Percentiles rank a stretch among this genome's conserved stretches.
phyloP scores from a whole-genome alignment of 2,888 invertebrate genomes.

The Lithophane socia region DNA sequence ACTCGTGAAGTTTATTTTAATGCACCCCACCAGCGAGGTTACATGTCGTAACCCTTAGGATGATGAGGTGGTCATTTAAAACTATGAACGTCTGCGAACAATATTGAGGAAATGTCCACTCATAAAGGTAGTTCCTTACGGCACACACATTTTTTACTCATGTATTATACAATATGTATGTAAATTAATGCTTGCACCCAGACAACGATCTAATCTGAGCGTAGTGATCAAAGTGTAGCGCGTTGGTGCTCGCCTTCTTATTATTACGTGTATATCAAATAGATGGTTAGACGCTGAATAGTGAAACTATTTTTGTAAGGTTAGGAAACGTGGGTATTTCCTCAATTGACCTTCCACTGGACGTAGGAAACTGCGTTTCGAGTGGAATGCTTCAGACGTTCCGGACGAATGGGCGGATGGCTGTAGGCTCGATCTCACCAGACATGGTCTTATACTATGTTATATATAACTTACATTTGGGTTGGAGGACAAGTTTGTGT shows the following conservation, averaged over 20 bases:
- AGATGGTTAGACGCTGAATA: constrained; percentile 34
- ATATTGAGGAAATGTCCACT: constrained; percentile 36
- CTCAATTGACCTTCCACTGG: constrained; percentile 78
- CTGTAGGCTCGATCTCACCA: constrained; percentile 64
- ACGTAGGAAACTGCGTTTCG: constrained; percentile 78
- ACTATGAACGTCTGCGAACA: constrained; percentile 9
- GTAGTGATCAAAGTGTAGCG: constrained; percentile 50
- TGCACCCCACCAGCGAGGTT: neutral
- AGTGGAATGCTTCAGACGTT: constrained; percentile 74
- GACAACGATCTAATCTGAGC: constrained; percentile 56
- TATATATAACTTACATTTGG: neutral
- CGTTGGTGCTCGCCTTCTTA: constrained; percentile 40
- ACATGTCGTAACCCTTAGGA: neutral
- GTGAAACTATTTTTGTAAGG: constrained; percentile 71
- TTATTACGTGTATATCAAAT: constrained; percentile 48
- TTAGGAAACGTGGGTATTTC: constrained; percentile 76
- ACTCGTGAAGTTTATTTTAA: too few relatives aligned
- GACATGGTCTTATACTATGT: constrained; percentile 49
- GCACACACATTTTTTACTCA: constrained; percentile 26
- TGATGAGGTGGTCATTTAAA: neutral
- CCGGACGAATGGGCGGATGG: constrained; percentile 68
- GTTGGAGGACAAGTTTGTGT: too few relatives aligned
- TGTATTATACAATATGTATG: constrained; percentile 40
- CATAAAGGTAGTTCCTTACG: constrained; percentile 26
- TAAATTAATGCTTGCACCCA: constrained; percentile 37